A percentile compares a stretch with the other conserved stretches of the same genome.
These are phyloP conservation scores for Sorex maritimensis DNA, from an alignment of 2,797 vertebrate species.

Conservation along the genomic window DNA sequence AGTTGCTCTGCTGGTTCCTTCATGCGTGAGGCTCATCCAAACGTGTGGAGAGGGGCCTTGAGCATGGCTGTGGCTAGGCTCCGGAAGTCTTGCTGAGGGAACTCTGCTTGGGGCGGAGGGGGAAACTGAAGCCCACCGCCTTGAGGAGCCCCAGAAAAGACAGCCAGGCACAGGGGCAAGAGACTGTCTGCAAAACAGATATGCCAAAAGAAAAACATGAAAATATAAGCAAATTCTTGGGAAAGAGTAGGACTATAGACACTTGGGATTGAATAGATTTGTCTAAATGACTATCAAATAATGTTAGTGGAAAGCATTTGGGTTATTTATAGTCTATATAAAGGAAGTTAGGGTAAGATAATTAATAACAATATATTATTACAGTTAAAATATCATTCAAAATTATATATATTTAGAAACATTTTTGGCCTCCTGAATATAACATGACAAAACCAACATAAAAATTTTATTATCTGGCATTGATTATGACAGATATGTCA, in stretches of 20 bases:
- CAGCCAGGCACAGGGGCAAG: no score
- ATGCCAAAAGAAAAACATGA: background rate
- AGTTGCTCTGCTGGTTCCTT: no score
- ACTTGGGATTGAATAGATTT: background rate
- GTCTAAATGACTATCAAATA: background rate
- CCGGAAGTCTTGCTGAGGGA: no score
- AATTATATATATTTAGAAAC: background rate
- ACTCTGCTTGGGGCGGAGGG: no score
- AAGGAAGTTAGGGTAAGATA: background rate
- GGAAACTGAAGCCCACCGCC: no score
- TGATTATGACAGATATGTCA: background rate
- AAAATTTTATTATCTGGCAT: background rate
- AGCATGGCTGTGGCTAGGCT: no score
- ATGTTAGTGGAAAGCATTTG: background rate
- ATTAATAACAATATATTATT: background rate
- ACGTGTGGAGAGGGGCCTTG: no score
- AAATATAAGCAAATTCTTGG: background rate
- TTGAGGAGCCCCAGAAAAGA: no score
- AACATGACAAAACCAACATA: background rate
- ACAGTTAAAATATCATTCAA: background rate
- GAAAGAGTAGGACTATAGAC: background rate
- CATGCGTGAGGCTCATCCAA: no score
- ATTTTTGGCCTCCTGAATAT: background rate
- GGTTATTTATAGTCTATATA: fast-evolving
- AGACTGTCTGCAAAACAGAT: no score